Base-by-base conservation (phyloP, 2,888 invertebrate genomes). In the Mythimna albipuncta region DNA sequence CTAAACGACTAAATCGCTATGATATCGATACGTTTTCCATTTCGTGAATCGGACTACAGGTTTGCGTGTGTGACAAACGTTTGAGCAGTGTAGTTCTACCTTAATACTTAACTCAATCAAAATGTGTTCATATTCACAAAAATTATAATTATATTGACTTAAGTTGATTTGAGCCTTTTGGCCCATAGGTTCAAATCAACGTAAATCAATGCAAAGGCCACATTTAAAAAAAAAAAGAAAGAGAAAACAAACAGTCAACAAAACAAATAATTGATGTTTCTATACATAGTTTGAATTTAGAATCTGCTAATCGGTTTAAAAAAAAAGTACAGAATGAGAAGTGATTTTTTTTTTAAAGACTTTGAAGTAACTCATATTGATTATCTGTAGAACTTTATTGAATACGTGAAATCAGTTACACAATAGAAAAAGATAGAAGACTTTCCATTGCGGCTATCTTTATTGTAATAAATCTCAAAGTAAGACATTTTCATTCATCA, bases 381-480 rank as follows among this genome's bases (percentile, higher is more conserved):
- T 3, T 9, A 35, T 19, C 35, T 35, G n/a, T n/a, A 19, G 2
- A 10, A 52, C 2, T 52, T 52, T 63, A 47, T n/a, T 11, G 54
- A 72, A 38, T 21, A 47, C 47, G 54, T 63, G 0, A 63, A 47
- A 44, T 35, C 26, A 55, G 44, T 63, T 47, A n/a, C 13, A n/a
- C 16, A n/a, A 38, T 63, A 16, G 5, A 11, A 50, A 72, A 41
- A n/a, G 32, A 35, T 13, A 54, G n/a, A 47, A 72, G 9, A 19
- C 19, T 64, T 64, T 47, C 47, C 6, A 55, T 73, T 6, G 41
- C 21, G 10, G 26, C 57, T 57, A 64, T 57, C 50, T 72, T 32
- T 32, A 64, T 73, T 72, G 19, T 47, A 64, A 61, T 64, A 50
- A 76, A 76, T 70, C 41, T 47, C 32, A 72, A 73, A 73, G 52